Conservation (phyloP, 2,888 invertebrate species). For the Lumbricus terrestris region DNA sequence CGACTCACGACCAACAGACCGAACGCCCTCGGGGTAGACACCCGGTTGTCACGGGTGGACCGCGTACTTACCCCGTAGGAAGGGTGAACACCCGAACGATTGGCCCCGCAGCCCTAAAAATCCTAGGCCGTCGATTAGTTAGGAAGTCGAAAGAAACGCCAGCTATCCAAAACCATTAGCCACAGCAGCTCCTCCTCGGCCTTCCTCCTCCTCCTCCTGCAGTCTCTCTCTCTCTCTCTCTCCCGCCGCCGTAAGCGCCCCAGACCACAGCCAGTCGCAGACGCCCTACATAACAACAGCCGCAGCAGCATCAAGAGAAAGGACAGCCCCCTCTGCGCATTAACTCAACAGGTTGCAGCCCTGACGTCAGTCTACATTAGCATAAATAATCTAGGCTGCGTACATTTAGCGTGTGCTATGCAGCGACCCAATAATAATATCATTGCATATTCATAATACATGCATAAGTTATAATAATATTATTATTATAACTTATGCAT, state of each 20-base stretch:
- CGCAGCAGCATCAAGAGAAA: background rate
- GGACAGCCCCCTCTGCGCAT: background rate
- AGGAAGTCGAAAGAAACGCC: background rate
- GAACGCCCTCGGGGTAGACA: background rate
- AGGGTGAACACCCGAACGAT: background rate
- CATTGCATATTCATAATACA: background rate
- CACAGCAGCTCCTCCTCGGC: background rate
- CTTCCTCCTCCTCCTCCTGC: background rate
- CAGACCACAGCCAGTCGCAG: background rate
- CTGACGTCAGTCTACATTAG: background rate
- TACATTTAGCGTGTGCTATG: background rate
- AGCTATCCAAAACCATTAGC: background rate
- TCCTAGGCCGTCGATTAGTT: background rate
- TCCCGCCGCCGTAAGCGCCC: background rate
- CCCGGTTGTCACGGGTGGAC: background rate
- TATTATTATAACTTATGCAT: too few species aligned
- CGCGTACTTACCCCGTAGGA: background rate
- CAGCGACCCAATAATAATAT: too few species aligned
- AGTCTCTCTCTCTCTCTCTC: background rate
- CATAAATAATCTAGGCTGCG: background rate
- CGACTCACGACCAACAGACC: background rate
- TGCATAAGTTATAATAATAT: too few species aligned
- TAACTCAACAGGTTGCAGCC: background rate
- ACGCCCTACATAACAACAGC: background rate
- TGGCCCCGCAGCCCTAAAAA: background rate